Evolutionary conservation across 1,140 invertebrate genomes (phyloP).

Genomic region (Holotrichia oblita): DNA sequence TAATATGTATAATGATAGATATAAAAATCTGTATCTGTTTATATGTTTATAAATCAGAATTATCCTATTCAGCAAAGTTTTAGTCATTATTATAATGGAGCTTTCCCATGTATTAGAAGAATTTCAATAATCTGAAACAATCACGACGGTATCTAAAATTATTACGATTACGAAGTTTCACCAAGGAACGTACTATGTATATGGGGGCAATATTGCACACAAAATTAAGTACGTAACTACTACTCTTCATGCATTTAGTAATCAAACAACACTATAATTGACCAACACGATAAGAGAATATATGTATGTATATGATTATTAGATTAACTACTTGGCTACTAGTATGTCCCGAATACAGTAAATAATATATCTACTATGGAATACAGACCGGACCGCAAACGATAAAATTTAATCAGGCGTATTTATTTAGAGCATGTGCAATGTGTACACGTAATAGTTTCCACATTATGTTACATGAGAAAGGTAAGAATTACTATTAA

Average conservation of each 20-base stretch:
- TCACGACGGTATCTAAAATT: no score
- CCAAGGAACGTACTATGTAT: no score
- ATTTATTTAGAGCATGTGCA: not conserved
- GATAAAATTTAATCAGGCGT: not conserved
- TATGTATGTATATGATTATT: not conserved
- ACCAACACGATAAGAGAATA: not conserved
- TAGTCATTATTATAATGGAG: no score
- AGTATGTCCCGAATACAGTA: not conserved
- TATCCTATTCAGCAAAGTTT: no score
- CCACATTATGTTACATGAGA: not conserved
- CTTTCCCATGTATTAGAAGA: no score
- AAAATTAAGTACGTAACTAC: not conserved
- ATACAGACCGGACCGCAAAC: not conserved
- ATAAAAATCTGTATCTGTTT: no score
- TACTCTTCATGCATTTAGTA: not conserved
- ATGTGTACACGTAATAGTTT: not conserved
- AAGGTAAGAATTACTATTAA: conserved; percentile 7
- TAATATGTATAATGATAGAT: no score
- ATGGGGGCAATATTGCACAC: not conserved
- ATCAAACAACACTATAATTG: not conserved
- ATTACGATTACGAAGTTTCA: not conserved
- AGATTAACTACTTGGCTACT: not conserved
- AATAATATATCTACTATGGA: not conserved
- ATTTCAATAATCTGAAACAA: no score
- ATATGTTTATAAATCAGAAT: no score